Evolutionary conservation across 2,113 vertebrate species (phyloP).

Genomic region (Vidua chalybeata): DNA sequence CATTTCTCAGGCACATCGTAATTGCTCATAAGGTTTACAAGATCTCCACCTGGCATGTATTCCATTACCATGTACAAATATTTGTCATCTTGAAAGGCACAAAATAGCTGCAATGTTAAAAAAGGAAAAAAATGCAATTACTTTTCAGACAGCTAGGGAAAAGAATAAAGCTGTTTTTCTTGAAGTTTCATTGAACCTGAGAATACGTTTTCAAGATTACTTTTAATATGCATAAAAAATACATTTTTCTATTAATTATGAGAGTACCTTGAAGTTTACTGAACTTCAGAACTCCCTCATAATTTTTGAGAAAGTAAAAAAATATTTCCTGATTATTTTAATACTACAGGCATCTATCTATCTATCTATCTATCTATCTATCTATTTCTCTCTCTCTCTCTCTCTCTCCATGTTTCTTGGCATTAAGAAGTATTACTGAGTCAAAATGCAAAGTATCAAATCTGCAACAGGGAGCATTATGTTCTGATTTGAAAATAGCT

Average conservation of each 20-base stretch:
- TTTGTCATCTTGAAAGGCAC: slow-evolving; percentile 98
- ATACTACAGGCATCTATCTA: neutral
- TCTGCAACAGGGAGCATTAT: neutral
- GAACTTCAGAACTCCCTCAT: neutral
- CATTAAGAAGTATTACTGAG: neutral
- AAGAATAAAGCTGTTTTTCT: neutral
- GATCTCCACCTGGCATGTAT: slow-evolving; percentile 99
- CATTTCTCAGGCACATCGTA: slow-evolving; percentile 98
- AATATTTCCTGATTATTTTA: neutral
- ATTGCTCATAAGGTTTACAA: slow-evolving; percentile 99
- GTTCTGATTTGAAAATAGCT: neutral
- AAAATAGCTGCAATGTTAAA: slow-evolving; percentile 83
- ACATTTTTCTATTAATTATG: neutral
- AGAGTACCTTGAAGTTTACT: neutral
- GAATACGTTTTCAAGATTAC: neutral
- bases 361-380: neutral
- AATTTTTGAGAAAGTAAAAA: neutral
- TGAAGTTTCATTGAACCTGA: neutral
- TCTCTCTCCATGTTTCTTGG: neutral
- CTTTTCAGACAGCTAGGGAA: neutral
- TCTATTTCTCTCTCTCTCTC: too few relatives aligned
- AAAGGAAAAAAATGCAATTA: neutral
- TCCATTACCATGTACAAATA: slow-evolving; percentile 99
- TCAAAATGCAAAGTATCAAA: neutral
- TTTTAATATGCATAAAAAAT: neutral